Evolutionary conservation across 2,888 invertebrate species (phyloP).

Genomic region (Tillus elongatus): DNA sequence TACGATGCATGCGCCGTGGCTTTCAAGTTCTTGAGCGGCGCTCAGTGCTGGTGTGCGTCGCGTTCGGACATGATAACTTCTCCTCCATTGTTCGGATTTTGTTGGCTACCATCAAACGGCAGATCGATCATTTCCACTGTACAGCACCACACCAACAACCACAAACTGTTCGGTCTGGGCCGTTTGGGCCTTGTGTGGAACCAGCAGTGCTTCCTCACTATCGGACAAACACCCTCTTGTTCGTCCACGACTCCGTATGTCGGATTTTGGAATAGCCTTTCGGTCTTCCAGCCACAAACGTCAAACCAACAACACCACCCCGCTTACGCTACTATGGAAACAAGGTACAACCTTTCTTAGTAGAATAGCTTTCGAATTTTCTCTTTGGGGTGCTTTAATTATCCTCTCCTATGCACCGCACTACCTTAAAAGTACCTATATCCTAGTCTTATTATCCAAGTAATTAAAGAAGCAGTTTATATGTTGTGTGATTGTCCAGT

Average conservation of each 20-base stretch:
- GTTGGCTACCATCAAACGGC: slow-evolving; percentile 38
- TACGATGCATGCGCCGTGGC: no score
- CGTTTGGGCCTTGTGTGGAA: slow-evolving; percentile 31
- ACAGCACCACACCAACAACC: slow-evolving; percentile 18
- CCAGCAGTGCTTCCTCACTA: slow-evolving; percentile 36
- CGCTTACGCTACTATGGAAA: slow-evolving; percentile 40
- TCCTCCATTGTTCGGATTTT: slow-evolving; percentile 41
- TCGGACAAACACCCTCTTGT: slow-evolving; percentile 34
- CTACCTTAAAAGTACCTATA: no score
- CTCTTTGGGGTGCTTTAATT: no score
- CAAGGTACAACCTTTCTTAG: slow-evolving; percentile 31
- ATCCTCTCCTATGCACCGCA: no score
- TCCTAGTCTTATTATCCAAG: no score
- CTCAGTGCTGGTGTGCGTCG: slow-evolving; percentile 40
- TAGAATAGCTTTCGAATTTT: no score
- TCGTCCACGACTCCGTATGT: slow-evolving; percentile 36
- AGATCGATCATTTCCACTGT: slow-evolving; percentile 20
- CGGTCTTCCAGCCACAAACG: slow-evolving; percentile 34
- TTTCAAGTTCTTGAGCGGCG: slow-evolving; percentile 43
- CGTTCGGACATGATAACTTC: slow-evolving; percentile 44
- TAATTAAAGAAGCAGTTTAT: no score
- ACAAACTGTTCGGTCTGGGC: slow-evolving; percentile 6
- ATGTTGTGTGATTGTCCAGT: no score
- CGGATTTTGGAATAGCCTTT: slow-evolving; percentile 39
- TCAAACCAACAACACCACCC: no score